These are phyloP conservation scores for Pogonomyrmex californicus DNA, from an alignment of 1,140 invertebrate species.

Conservation along the genomic window DNA sequence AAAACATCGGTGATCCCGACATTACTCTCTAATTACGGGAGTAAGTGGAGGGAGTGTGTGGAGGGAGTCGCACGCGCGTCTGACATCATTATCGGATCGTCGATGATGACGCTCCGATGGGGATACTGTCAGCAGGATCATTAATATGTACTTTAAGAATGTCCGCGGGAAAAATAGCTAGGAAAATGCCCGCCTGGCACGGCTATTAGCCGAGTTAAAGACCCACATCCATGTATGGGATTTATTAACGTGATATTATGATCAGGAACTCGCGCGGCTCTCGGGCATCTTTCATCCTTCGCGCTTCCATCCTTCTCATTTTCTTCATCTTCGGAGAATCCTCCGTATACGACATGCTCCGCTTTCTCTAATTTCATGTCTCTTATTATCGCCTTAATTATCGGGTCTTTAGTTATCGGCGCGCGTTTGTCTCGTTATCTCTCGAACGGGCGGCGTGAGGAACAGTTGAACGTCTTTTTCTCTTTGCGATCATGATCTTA, in stretches of 20 bases:
- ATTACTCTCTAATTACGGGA: conserved; percentile 41
- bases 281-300: background rate
- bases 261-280: background rate
- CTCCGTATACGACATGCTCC: background rate
- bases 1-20: conserved; percentile 55
- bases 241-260: conserved; percentile 62
- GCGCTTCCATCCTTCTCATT: background rate
- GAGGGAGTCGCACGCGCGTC: conserved; percentile 12
- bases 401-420: background rate
- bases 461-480: background rate
- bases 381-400: conserved; percentile 41
- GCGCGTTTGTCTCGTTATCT: background rate
- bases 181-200: conserved; percentile 50
- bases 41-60: conserved; percentile 54
- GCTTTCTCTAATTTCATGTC: conserved; percentile 46
- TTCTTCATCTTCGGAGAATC: background rate
- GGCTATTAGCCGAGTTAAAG: conserved; percentile 58
- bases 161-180: conserved; percentile 41
- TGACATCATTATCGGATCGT: conserved; percentile 52
- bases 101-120: conserved; percentile 69
- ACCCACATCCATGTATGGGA: conserved; percentile 49
- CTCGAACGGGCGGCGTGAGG: background rate
- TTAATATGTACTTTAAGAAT: conserved; percentile 67
- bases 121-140: conserved; percentile 69
- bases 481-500: conserved; percentile 50